phyloP scores from a whole-genome alignment of 2,113 vertebrate genomes.

The Bufo bufo region DNA sequence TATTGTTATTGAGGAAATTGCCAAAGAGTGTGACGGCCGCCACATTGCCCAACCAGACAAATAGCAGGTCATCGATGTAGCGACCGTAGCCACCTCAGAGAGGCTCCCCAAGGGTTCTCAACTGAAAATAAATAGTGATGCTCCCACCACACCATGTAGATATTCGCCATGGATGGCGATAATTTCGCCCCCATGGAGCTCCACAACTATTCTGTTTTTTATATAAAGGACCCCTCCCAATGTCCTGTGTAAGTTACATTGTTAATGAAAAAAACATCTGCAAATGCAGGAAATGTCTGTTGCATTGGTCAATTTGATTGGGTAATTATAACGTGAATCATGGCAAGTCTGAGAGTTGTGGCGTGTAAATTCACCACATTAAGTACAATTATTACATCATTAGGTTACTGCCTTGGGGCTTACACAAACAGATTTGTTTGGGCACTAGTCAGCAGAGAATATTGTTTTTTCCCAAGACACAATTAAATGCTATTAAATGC shows the following conservation, averaged over 20 bases:
- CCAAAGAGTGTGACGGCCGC: no score
- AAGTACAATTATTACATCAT: conserved; percentile 39
- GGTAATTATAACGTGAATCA: conserved; percentile 31
- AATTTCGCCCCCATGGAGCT: no score
- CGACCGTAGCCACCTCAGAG: no score
- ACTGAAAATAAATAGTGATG: no score
- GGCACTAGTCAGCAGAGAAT: conserved; percentile 13
- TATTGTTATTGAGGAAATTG: no score
- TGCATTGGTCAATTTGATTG: conserved; percentile 8
- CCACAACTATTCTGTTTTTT: neutral
- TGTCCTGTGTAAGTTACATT: neutral
- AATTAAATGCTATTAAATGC: neutral
- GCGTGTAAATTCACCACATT: conserved; percentile 24
- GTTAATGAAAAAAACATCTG: conserved; percentile 7
- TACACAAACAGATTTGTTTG: neutral
- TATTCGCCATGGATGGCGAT: no score
- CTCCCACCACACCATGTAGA: no score
- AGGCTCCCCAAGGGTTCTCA: no score
- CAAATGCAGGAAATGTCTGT: conserved; percentile 12
- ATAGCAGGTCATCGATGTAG: no score
- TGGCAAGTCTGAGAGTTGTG: conserved; percentile 20
- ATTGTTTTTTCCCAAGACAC: neutral
- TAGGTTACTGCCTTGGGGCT: neutral
- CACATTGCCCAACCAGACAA: no score
- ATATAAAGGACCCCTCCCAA: neutral